phyloP scores from a whole-genome alignment of 2,113 vertebrate species.

The Phrynocephalus versicolor region DNA sequence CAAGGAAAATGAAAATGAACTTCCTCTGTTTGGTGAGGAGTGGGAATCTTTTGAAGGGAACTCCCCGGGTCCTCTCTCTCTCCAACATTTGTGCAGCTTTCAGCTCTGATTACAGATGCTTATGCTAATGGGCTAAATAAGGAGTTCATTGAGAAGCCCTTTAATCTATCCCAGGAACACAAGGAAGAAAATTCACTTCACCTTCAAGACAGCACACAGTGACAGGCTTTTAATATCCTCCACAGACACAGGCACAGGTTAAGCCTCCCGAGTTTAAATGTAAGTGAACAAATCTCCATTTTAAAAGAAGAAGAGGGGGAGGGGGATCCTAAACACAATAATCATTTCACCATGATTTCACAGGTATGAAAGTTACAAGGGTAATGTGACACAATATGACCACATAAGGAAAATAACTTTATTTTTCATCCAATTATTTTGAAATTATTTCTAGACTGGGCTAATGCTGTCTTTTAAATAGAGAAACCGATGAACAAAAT shows the following conservation, averaged over 20 bases:
- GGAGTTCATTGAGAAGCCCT: background rate
- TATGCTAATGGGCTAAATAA: background rate
- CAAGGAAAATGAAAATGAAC: too few species aligned
- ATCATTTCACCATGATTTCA: background rate
- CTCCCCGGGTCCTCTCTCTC: background rate
- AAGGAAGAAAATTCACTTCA: background rate
- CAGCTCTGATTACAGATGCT: background rate
- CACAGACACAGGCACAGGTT: background rate
- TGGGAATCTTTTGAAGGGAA: background rate
- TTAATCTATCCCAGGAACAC: accelerated
- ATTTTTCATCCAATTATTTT: background rate
- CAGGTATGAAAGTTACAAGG: background rate
- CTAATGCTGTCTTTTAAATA: background rate
- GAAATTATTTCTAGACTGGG: conserved; percentile 21
- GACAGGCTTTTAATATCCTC: background rate
- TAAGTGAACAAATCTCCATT: background rate
- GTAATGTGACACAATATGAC: conserved; percentile 8
- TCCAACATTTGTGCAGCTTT: background rate
- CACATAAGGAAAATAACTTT: conserved; percentile 5
- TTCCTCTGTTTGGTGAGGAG: too few species aligned
- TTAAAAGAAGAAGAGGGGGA: background rate
- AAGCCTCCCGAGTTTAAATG: background rate
- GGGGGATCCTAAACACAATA: background rate
- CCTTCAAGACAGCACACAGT: background rate
- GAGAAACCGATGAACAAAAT: background rate